These are phyloP conservation scores for Pristionchus japonicus DNA, from an alignment of 2,888 invertebrate genomes.

Conservation along the genomic window DNA sequence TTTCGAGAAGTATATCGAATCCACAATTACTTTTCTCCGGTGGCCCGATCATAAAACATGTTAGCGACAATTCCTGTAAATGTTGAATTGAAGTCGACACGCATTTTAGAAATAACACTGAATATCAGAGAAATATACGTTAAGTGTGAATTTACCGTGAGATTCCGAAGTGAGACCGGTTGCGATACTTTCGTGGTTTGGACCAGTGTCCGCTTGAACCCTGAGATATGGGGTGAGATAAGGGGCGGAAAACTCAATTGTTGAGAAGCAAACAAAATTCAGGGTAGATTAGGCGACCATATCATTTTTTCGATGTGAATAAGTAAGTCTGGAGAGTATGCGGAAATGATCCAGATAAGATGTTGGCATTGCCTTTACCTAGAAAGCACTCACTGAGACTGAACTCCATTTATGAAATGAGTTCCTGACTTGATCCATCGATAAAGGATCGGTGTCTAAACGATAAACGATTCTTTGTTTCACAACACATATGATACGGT, in stretches of 20 bases:
- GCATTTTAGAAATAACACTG: no score
- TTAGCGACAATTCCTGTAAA: neutral
- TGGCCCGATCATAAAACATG: slow-evolving; percentile 10
- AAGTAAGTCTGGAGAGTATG: no score
- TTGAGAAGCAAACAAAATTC: no score
- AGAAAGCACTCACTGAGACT: neutral
- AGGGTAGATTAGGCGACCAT: neutral
- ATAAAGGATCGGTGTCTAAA: neutral
- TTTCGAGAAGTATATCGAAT: neutral
- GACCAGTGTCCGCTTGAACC: neutral
- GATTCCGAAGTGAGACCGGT: neutral
- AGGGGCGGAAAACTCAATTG: no score
- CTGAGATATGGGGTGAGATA: no score
- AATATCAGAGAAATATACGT: no score
- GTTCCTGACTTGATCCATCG: neutral
- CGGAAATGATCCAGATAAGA: neutral
- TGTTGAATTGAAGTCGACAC: no score
- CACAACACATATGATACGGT: neutral
- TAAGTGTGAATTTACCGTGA: neutral
- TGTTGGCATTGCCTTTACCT: neutral
- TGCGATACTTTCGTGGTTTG: neutral
- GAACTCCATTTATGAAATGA: neutral
- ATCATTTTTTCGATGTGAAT: neutral
- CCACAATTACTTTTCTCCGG: neutral
- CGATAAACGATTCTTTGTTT: neutral